Evolutionary conservation across 2,888 invertebrate species (phyloP), one percentile per base, ranked within the genome.

Genomic region (Papilio elwesi): DNA sequence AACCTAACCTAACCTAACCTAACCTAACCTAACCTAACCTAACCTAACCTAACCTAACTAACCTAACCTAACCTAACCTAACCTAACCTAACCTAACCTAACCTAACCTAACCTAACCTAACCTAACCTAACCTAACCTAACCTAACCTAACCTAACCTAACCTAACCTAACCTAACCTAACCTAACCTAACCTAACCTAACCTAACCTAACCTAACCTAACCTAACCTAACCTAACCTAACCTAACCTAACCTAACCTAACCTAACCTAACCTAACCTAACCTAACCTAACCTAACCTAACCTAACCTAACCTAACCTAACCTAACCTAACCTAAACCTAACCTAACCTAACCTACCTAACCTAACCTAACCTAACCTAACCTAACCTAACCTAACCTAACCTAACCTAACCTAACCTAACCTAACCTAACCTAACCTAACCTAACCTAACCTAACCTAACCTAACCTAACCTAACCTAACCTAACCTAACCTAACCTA

Each of bases 11-110:
- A 63, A 63, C 48, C 63, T 15, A 77, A 78, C 78, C 78, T 76
- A 78, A 78, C 78, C 78, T 78, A 77, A 78, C 77, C 78, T 78
- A 78, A 78, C 78, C 77, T 78, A 78, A 78, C 79, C 78, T 59
- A 36, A 78, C 71, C 70, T 55, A 65, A 65, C 71, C 65, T 77
- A 78, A 77, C 78, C 77, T 76, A 77, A 77, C 77, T 77, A 78
- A 76, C 79, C 77, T 76, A 78, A 78, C 77, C 77, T 77, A 77
- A 77, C 78, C 77, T 76, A 77, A 76, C 77, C 76, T 48, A 63
- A 66, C 71, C 66, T 15, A 63, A 63, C 63, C 75, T 76, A 79
- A 78, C 76, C 77, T 78, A 78, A 77, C 76, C 76, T 71, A 66
- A 66, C 55, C 53, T 53, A 49, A 36, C 57, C 57, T 59, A 47